These are phyloP conservation scores for Lepus timidus DNA, from an alignment of 2,113 vertebrate species.

Conservation along the genomic window DNA sequence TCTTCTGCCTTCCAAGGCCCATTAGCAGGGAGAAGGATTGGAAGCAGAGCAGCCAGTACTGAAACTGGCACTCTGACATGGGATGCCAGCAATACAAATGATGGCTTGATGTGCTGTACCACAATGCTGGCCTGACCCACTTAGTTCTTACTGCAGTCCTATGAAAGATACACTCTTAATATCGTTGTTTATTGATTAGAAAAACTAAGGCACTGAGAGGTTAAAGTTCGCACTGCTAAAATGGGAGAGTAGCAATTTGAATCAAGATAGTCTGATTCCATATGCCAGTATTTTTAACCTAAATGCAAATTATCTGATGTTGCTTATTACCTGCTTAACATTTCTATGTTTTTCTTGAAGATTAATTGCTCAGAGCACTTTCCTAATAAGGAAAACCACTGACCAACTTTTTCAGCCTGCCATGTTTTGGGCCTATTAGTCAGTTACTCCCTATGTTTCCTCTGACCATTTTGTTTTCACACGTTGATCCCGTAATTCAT, in stretches of 20 bases:
- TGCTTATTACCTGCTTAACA: slow-evolving; percentile 7
- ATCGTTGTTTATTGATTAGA: not conserved
- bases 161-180: not conserved
- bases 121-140: too few species aligned
- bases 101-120: too few species aligned
- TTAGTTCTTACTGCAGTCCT: not conserved
- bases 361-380: not conserved
- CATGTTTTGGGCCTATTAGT: not conserved
- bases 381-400: slow-evolving; percentile 1
- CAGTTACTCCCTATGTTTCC: not conserved
- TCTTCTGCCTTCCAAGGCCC: too few species aligned
- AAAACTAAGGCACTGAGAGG: not conserved
- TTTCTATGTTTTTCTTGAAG: not conserved
- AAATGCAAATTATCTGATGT: slow-evolving; percentile 33
- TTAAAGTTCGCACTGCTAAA: not conserved
- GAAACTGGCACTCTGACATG: too few species aligned
- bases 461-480: not conserved
- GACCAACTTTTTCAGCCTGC: not conserved
- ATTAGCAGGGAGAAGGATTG: too few species aligned
- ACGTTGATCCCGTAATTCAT: not conserved
- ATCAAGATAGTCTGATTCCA: not conserved
- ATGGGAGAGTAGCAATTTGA: not conserved
- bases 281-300: not conserved
- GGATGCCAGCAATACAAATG: too few species aligned
- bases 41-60: too few species aligned